A percentile compares a stretch with the other conserved stretches of the same genome.
Evolutionary conservation across 2,888 invertebrate species (phyloP).

Genomic region (Mythimna vitellina): DNA sequence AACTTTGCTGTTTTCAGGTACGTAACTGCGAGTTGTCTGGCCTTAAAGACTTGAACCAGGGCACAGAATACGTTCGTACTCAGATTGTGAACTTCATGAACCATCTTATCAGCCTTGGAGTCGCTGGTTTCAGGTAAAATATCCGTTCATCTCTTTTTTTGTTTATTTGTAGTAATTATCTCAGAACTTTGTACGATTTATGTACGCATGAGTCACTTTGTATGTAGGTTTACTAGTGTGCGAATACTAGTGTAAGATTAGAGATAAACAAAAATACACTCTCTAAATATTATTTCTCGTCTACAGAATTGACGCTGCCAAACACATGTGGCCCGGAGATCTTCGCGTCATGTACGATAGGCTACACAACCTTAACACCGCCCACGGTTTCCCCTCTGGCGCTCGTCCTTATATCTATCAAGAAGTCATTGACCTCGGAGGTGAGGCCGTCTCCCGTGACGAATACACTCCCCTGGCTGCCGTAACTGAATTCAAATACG

Average conservation of each 20-base stretch:
- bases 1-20: slow-evolving; percentile 78
- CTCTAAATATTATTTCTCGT: not conserved
- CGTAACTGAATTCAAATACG: slow-evolving; percentile 92
- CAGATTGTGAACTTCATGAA: slow-evolving; percentile 92
- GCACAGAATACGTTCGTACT: slow-evolving; percentile 91
- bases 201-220: too few relatives aligned
- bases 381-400: slow-evolving; percentile 92
- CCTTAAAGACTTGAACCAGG: slow-evolving; percentile 92
- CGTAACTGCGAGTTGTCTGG: slow-evolving; percentile 93
- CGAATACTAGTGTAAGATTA: not conserved
- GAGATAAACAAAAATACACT: not conserved
- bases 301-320: slow-evolving; percentile 93
- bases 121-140: slow-evolving; percentile 94
- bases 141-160: not conserved
- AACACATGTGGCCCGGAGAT: slow-evolving; percentile 95
- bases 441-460: slow-evolving; percentile 84
- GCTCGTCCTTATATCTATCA: slow-evolving; percentile 93
- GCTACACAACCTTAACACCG: slow-evolving; percentile 91
- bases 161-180: not conserved
- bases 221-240: too few relatives aligned
- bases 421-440: slow-evolving; percentile 94
- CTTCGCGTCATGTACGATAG: slow-evolving; percentile 92
- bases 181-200: not conserved
- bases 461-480: slow-evolving; percentile 90
- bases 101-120: slow-evolving; percentile 92